Base-by-base conservation (phyloP, 1,140 invertebrate genomes). In the Drosophila sturtevanti region DNA sequence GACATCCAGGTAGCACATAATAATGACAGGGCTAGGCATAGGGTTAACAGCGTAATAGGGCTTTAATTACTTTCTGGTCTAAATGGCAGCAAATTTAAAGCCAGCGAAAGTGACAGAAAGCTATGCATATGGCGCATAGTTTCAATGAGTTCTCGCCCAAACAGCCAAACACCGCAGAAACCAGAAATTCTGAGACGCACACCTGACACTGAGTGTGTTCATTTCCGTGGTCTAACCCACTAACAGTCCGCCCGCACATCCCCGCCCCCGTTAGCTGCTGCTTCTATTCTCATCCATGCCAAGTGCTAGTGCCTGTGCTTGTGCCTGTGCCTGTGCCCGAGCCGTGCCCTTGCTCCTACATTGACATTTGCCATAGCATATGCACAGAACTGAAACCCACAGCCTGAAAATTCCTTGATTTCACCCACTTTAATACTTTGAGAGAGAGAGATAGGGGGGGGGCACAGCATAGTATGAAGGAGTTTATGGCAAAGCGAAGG, bases 131-230 rank as follows among this genome's bases (percentile, higher is more conserved):
- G 66, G 58, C 68, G 63, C 68, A 78, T 78, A 78, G 59, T 73
- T 78, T 65, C 38, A 48, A 41, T 34, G 59, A 76, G 72, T 65
- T 58, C 63, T 37, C 7, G 18, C 41, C 18, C 16, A 21, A 14
- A 10, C 16, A 51, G 71, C 77, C 12, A 37, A 38, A 9, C 61
- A 63, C 79, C 73, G 58, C 79, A 81, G 73, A 77, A 77, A 75
- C 68, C 68, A 77, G 63, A 76, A 71, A 72, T 77, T 74, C 74
- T 77, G 72, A 78, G 72, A 72, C 73, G 73, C 66, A 77, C 72
- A 78, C 68, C 75, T 72, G 68, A 77, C 68, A 77, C 76, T 79
- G 81, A 72, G 81, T 81, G 74, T 86, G 81, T 81, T 84, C 84
- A 89, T 89, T 89, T 89, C 84, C 84, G 82, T 81, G 74, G 65